Evolutionary conservation across 2,113 vertebrate genomes (phyloP), one percentile per base, ranked within the genome.

Genomic region (Chamaea fasciata): DNA sequence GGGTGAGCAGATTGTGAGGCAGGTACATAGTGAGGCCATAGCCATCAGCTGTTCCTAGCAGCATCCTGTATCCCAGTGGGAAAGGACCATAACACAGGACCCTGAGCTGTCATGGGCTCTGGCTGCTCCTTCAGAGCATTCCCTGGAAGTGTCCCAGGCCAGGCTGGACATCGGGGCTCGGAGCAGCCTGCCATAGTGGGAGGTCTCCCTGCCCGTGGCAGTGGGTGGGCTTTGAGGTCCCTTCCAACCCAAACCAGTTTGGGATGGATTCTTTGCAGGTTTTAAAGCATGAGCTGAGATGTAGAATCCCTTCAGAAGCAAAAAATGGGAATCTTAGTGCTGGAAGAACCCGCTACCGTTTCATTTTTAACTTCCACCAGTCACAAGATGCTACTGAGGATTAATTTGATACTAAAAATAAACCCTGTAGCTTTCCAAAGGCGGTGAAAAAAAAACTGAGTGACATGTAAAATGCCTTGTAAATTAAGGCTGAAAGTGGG

Each of bases 331-430:
- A 35, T 37, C 18, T 63, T 52, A 11, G 57, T 14, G 27, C 44
- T 91, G 64, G 69, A 92, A 63, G 60, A 46, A 70, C 30, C 69
- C 0, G 0, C 16, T 53, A 5, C 33, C 23, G 60, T 53, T 83
- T 73, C 6, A 28, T 90, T 91, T 95, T 60, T 85, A 68, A 87
- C 68, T 71, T 47, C 50, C 4, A 28, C 37, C 71, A 46, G 52
- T 68, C 62, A 8, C 39, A 67, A 85, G 30, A 78, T 86, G 52
- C 73, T 62, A 7, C 8, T 2, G 11, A 44, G 49, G 55, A 80
- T 89, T 55, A 89, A 84, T 57, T 46, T 41, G 47, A n/a, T 70
- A 39, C 33, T 86, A 83, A 90, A 82, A 83, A 60, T 46, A 74
- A 89, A 82, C 37, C 17, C 28, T 46, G 28, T 33, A 42, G 60